Evolutionary conservation across 2,888 invertebrate species (phyloP), one percentile per base, ranked within the genome.

Genomic region (Cataglyphis rosenhaueri): DNA sequence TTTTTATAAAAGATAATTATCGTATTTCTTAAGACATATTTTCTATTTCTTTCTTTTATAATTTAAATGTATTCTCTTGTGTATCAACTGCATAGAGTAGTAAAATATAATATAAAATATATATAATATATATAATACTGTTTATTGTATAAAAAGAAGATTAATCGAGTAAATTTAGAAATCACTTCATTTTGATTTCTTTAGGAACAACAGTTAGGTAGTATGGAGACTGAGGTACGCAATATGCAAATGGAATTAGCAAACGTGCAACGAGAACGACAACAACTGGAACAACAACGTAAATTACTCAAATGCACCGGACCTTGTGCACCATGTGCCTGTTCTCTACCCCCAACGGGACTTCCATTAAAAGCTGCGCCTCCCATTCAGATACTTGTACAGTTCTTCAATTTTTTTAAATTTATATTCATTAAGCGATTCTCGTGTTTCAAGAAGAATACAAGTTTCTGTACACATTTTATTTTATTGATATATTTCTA

Each of bases 211-310:
- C 96, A 96, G 91, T 91, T 97, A 12, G 94, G 94, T 18, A 95
- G 95, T 5, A 95, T 97, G 93, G 96, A 97, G 91, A 91, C 93
- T 4, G 96, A 97, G 91, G 96, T 97, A 0, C 95, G 95, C 10
- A 95, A 95, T 44, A 95, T 97, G 93, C 95, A 95, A 85, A 93
- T 93, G 70, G 95, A 96, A 88, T 89, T 96, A 87, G 88, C 94
- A 4, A 94, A 95, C 32, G 95, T 96, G 3, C 95, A 96, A 88
- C 94, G 94, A 44, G 96, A 96, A 88, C 92, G 95, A 66, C 93
- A 95, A 86, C 95, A 95, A 85, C 87, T 96, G 82, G 95, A 95
- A 84, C 95, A 95, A 81, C 94, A 95, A 81, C 91, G 93, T 41
- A 95, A 95, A 75, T 88, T 94, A 68, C 81, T 95, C 4, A 93